Conservation (phyloP, 2,113 vertebrate species). For the Ammodytes marinus region DNA sequence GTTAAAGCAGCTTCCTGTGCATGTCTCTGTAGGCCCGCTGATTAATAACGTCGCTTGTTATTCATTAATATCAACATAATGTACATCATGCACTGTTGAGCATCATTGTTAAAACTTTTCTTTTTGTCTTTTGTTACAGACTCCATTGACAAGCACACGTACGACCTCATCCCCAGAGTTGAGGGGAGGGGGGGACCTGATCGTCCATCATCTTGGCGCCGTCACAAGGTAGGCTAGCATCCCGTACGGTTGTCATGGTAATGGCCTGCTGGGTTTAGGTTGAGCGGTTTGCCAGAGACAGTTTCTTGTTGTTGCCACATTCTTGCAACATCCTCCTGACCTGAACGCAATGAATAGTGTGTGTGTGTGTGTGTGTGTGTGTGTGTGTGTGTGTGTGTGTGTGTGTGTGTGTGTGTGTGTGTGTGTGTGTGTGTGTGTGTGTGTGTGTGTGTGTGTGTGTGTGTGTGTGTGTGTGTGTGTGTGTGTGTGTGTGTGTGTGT, state of each 20-base stretch:
- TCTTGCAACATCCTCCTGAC: conserved; percentile 81
- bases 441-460: too few relatives aligned
- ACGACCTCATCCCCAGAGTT: conserved; percentile 49
- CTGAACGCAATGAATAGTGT: conserved; percentile 52
- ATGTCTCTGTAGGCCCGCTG: conserved; percentile 66
- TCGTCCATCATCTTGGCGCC: conserved; percentile 75
- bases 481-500: neutral
- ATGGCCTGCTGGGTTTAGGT: conserved; percentile 77
- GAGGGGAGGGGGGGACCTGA: conserved; percentile 63
- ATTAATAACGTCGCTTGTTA: conserved; percentile 76
- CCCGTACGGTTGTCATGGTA: conserved; percentile 81
- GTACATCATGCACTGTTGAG: conserved; percentile 55
- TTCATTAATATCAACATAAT: conserved; percentile 70
- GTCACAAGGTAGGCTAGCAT: conserved; percentile 81
- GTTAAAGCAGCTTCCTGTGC: conserved; percentile 72
- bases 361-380: conserved; percentile 21
- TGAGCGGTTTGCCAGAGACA: conserved; percentile 70
- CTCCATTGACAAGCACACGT: conserved; percentile 62
- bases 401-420: too few relatives aligned
- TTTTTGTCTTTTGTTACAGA: conserved; percentile 44
- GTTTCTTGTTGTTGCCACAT: conserved; percentile 80
- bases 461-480: too few relatives aligned
- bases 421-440: too few relatives aligned
- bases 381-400: conserved; percentile 9
- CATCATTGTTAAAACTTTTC: conserved; percentile 61